Base-by-base conservation (phyloP, 2,113 vertebrate species). In the Hypanus sabinus region DNA sequence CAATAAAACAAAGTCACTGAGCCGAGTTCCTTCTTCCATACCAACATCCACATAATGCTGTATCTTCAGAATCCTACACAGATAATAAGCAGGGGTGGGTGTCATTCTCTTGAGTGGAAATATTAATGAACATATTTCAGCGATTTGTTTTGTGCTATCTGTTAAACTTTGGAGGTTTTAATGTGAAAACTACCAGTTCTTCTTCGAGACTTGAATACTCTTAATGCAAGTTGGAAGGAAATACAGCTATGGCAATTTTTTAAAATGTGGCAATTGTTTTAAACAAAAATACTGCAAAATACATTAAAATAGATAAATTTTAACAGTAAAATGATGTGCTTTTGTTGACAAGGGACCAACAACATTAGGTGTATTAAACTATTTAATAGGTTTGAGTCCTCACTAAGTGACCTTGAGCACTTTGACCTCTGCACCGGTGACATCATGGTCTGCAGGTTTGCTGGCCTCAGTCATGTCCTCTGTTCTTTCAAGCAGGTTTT, bases 361-460 rank as follows among this genome's bases (percentile, higher is more conserved):
- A n/a, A 60, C 55, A 62, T 88, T 88, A 62, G 60, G 57, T 55
- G 60, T 16, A n/a, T 11, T n/a, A 88, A 62, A 10, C 57, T 55
- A 0, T 16, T 27, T 12, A 60, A 57, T 11, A 87, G 8, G 27
- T 11, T 87, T 24, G 83, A 12, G 3, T n/a, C 3, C 11, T 87
- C 30, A 87, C 27, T 20, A 33, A 62, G 57, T n/a, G 57, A 60
- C 60, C 57, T 30, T n/a, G 24, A 57, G 4, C 11, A 62, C 24
- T 14, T 87, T 3, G 8, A 65, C 85, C 30, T 8, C 33, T 18
- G n/a, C 11, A n/a, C 16, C 57, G 36, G 85, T 33, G 14, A 90
- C 94, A 0, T 30, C 94, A 0, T 0, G 85, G 75, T 95, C 96
- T 95, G 57, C 96, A 97, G 96, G 97, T 97, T 97, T 95, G 95